A percentile compares a stretch with the other conserved stretches of the same genome.
These are phyloP conservation scores for Eristalinus aeneus DNA, from an alignment of 2,888 invertebrate species.

Conservation along the genomic window DNA sequence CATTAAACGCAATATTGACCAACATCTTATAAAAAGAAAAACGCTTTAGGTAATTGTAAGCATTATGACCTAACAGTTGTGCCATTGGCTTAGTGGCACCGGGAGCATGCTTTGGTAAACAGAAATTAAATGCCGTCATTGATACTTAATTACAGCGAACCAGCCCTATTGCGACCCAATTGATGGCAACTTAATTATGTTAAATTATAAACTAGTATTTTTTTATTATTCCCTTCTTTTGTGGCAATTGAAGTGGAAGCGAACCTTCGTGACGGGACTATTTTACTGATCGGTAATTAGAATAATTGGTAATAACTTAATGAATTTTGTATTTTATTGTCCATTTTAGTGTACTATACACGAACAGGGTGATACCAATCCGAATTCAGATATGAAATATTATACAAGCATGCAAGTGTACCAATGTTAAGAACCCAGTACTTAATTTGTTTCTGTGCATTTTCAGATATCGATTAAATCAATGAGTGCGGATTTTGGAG, in stretches of 20 bases:
- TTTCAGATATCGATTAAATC: too few species aligned
- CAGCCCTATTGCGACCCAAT: constrained; percentile 41
- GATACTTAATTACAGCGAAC: constrained; percentile 49
- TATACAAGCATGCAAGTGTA: neutral
- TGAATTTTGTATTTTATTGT: constrained; percentile 63
- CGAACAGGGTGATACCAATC: neutral
- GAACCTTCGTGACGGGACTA: constrained; percentile 58
- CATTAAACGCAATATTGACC: constrained; percentile 20
- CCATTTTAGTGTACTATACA: constrained; percentile 25
- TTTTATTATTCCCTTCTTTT: constrained; percentile 5
- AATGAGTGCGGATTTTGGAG: too few species aligned
- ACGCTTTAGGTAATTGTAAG: constrained; percentile 34
- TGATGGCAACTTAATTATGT: constrained; percentile 61
- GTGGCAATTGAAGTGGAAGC: neutral
- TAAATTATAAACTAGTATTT: constrained; percentile 54
- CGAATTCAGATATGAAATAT: too few species aligned
- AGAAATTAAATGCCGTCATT: constrained; percentile 52
- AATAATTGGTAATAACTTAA: constrained; percentile 69
- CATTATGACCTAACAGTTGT: constrained; percentile 29
- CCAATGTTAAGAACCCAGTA: too few species aligned
- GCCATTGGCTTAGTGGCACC: neutral
- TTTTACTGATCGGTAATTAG: constrained; percentile 66
- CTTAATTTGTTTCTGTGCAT: too few species aligned
- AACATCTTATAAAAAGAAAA: constrained; percentile 11
- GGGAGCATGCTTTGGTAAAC: constrained; percentile 37